Conservation (phyloP, 1,140 invertebrate species). For the Fopius arisanus region DNA sequence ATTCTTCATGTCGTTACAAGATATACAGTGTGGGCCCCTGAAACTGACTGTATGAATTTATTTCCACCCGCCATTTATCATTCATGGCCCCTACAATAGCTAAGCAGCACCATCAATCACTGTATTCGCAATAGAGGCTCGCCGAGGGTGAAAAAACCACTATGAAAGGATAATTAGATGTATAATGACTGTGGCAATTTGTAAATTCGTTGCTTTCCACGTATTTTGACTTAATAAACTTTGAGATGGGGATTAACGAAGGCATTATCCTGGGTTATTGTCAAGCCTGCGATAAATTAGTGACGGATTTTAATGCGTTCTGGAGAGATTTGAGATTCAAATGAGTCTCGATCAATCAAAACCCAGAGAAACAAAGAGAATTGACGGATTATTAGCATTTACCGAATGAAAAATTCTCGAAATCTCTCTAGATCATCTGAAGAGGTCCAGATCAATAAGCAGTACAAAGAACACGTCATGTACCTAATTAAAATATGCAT, state of each 20-base stretch:
- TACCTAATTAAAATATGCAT: not conserved
- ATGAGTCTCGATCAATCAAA: not conserved
- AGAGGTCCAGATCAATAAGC: not conserved
- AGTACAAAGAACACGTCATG: not conserved
- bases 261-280: not conserved
- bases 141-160: not conserved
- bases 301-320: not conserved
- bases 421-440: not conserved
- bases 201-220: not conserved
- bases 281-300: not conserved
- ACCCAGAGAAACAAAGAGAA: no score
- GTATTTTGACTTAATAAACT: not conserved
- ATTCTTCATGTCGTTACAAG: not conserved
- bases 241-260: not conserved
- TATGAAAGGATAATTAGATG: not conserved
- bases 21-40: not conserved
- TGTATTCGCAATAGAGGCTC: not conserved
- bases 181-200: not conserved
- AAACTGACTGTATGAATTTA: not conserved
- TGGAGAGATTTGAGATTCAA: not conserved
- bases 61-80: not conserved
- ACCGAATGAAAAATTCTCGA: not conserved
- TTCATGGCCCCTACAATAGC: not conserved
- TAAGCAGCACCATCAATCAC: not conserved
- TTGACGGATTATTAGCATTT: not conserved